Base-by-base conservation (phyloP, 2,888 invertebrate species). In the Stenurella melanura region DNA sequence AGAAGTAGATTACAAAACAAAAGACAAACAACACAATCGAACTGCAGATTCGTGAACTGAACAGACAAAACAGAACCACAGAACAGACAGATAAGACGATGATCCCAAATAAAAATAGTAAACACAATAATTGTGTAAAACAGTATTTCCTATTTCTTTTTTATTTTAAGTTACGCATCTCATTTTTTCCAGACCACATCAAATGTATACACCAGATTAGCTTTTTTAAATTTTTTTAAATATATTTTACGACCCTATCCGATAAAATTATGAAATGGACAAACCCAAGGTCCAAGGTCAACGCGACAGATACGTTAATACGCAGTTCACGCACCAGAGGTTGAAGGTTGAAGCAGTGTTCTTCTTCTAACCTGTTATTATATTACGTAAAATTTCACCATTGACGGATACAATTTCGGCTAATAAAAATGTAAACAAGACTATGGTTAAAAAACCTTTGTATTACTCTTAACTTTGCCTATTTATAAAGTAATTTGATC, bases 1-100 rank as follows among this genome's bases (percentile, higher is more conserved):
- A 58, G 34, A 70, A 70, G 12, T 19, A 26, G 17, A 60, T 12
- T 60, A 70, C 70, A 70, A 70, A 70, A 70, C 60, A 70, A 69
- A 68, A 34, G 58, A 70, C 58, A 60, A 70, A 38, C 38, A 34
- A 57, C 12, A 34, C 57, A 70, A 68, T 70, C 38, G 34, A 54
- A 70, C 69, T 60, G 38, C 38, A 57, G 19, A 56, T 17, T 60
- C 60, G 42, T 70, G 58, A 57, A 58, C 38, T 19, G 30, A 30
- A 21, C 38, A n/a, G 18, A 38, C 21, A 66, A 38, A 54, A 56
- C 67, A 67, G 58, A 58, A 42, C 58, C n/a, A 42, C 57, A 58
- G 58, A 58, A 42, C 58, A 58, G 58, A 58, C 61, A 30, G 61
- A 61, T 61, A 61, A 61, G n/a, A 34, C 61, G 18, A 57, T 69